phyloP scores from a whole-genome alignment of 2,797 vertebrate genomes.

The Aythya fuligula region DNA sequence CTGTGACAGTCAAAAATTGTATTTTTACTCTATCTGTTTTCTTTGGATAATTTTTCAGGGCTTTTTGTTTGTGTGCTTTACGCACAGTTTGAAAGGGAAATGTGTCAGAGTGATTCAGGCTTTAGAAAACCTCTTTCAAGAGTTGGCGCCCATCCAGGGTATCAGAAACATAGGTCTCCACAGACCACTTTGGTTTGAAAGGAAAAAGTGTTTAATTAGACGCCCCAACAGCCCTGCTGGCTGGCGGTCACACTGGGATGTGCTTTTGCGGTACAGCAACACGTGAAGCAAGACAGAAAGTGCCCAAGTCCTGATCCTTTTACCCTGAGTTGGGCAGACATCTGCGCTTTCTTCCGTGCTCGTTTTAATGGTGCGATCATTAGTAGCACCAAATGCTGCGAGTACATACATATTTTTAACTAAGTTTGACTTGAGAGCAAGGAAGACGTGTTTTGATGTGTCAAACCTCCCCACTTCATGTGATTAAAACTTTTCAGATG shows the following conservation, averaged over 20 bases:
- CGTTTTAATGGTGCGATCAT: background rate
- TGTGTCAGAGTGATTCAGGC: background rate
- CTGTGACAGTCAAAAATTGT: background rate
- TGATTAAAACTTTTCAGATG: no score
- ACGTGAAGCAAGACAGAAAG: background rate
- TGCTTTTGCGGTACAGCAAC: background rate
- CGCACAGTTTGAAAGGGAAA: background rate
- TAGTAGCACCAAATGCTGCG: background rate
- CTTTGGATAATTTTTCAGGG: background rate
- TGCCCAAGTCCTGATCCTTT: background rate
- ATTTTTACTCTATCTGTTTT: slow-evolving; percentile 9
- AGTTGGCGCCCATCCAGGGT: background rate
- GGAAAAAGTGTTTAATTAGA: background rate
- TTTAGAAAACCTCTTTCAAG: background rate
- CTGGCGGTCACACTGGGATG: background rate
- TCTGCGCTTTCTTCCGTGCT: background rate
- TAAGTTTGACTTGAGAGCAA: no score
- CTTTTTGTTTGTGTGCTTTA: background rate
- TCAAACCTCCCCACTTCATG: no score
- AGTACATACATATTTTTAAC: background rate
- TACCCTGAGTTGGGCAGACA: background rate
- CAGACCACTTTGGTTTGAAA: background rate
- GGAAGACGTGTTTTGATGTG: no score
- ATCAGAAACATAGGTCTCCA: background rate
- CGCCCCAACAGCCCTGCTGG: background rate